Base-by-base conservation (phyloP, 37 sponge, comb jelly and placozoan genomes). In the Haliclona indistincta region DNA sequence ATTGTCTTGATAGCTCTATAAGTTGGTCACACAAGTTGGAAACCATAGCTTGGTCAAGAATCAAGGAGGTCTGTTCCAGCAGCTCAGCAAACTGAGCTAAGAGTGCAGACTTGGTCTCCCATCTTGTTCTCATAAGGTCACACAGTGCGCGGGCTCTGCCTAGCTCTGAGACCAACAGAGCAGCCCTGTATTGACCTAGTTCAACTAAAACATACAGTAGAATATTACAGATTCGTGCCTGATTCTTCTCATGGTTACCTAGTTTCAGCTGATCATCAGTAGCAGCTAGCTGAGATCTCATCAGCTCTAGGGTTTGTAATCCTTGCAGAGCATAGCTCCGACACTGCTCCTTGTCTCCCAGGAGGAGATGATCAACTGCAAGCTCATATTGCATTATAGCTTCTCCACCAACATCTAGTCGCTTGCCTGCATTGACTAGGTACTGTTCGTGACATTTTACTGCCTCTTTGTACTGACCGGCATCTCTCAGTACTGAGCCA, bases 361-460 rank as follows among this genome's bases (percentile, higher is more conserved):
- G 15, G 33, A 44, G 47, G 15, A 83, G 69, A 38, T 83, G 67
- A 29, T 83, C 83, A 33, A 83, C 33, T 26, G 64, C 64, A 25
- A 83, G 69, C 34, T 83, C 83, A 43, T 74, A 56, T 28, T 68
- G 75, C 83, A 82, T 82, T 33, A 82, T 82, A n/a, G 83, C 74
- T 11, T 56, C 43, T 8, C 83, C 83, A 22, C 83, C 83, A 54
- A 68, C 67, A 36, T 83, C 83, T 22, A 67, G 49, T 7, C 49
- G 40, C 70, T 67, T 74, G 3, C 28, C 58, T 13, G 83, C 83
- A 67, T 63, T 83, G 5, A 67, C 76, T 22, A 47, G 55, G 66
- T 82, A 82, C 1, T 38, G 58, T 40, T 26, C 52, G 75, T 83
- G 83, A 44, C 67, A 83, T 15, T 68, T 75, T 54, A 83, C 64